phyloP scores from a whole-genome alignment of 2,113 vertebrate genomes.

The Smithornis capensis region DNA sequence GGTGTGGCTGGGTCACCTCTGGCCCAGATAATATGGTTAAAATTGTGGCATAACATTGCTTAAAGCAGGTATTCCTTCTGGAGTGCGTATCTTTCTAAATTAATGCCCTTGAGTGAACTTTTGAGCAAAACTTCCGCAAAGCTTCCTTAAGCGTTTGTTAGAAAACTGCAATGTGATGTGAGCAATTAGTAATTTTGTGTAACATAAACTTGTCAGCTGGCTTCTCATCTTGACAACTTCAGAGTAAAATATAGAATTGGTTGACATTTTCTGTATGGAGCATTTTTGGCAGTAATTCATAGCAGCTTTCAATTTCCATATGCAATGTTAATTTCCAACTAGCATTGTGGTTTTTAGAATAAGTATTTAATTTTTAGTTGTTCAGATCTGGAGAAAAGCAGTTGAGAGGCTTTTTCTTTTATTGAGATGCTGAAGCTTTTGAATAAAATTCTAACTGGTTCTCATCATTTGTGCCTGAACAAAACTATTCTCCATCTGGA shows the following conservation, averaged over 20 bases:
- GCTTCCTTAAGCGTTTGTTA: constrained; percentile 26
- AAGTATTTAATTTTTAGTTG: neutral
- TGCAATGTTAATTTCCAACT: neutral
- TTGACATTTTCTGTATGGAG: constrained; percentile 25
- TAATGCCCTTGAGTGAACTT: constrained; percentile 28
- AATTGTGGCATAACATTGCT: neutral
- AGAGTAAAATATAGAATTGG: constrained; percentile 19
- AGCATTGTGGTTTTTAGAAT: neutral
- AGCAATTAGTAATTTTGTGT: constrained; percentile 67
- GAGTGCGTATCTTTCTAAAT: neutral
- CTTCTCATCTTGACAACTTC: constrained; percentile 54
- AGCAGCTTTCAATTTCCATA: neutral
- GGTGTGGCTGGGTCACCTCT: neutral
- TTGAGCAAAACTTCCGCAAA: constrained; percentile 9
- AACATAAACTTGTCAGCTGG: constrained; percentile 41
- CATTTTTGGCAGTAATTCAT: constrained; percentile 29
- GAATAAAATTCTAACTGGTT: neutral
- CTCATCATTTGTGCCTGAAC: neutral
- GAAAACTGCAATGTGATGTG: constrained; percentile 26
- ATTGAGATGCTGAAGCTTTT: neutral
- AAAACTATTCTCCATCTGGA: neutral
- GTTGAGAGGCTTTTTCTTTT: neutral
- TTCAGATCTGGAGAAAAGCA: neutral
- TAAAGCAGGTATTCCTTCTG: constrained; percentile 17
- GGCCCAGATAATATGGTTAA: neutral